phyloP scores from a whole-genome alignment of 2,888 invertebrate species.

The Cremastinae sp. region DNA sequence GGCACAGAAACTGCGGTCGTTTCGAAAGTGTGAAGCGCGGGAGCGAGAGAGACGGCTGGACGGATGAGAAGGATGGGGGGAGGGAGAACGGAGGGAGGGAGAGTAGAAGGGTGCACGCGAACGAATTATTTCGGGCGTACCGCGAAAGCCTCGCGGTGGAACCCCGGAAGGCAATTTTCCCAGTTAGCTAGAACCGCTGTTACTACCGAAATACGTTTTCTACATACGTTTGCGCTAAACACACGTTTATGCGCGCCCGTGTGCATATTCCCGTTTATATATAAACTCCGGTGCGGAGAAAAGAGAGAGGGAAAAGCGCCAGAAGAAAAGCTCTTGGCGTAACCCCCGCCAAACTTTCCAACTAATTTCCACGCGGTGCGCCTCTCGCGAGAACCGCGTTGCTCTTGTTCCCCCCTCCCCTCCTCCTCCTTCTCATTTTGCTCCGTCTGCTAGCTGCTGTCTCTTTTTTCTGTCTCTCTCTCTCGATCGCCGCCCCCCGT shows the following conservation, averaged over 20 bases:
- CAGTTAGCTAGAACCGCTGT: constrained; percentile 52
- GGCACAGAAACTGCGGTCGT: constrained; percentile 35
- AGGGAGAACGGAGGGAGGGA: not conserved
- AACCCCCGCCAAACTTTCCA: constrained; percentile 58
- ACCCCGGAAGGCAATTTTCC: constrained; percentile 55
- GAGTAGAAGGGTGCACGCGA: constrained; percentile 24
- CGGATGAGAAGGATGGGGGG: not conserved
- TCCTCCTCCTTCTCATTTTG: not conserved
- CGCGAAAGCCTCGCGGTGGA: constrained; percentile 35
- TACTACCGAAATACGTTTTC: constrained; percentile 59
- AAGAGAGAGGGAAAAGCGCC: constrained; percentile 31
- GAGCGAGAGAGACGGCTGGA: not conserved
- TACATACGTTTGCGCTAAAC: constrained; percentile 38
- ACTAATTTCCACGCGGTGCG: constrained; percentile 64
- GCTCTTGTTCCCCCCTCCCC: not conserved
- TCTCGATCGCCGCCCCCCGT: constrained; percentile 12
- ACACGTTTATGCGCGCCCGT: not conserved
- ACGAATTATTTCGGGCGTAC: constrained; percentile 56
- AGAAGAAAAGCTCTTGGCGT: constrained; percentile 49
- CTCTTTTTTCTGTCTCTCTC: constrained; percentile 14
- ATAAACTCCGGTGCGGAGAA: constrained; percentile 11
- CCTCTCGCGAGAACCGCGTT: constrained; percentile 36
- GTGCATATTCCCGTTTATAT: constrained; percentile 10
- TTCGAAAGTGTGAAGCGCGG: constrained; percentile 50
- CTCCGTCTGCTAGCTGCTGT: constrained; percentile 18